Base-by-base conservation (phyloP, 1,140 invertebrate genomes). In the Sycobia sp. region DNA sequence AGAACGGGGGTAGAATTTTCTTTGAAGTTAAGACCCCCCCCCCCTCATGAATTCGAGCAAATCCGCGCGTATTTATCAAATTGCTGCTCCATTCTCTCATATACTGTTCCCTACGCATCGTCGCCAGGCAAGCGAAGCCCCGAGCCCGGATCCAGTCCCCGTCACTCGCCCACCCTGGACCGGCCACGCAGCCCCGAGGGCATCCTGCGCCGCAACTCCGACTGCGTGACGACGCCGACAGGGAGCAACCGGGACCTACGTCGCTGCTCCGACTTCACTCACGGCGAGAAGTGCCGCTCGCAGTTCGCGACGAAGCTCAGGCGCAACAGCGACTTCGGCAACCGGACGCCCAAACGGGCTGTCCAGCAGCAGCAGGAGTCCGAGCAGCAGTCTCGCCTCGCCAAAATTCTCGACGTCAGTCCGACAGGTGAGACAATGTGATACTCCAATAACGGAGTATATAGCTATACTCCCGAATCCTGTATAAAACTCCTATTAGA, bases 261-360 rank as follows among this genome's bases (percentile, higher is more conserved):
- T 29, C 69, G 77, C 41, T 73, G 73, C n/a, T 81, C 78, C 0
- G 79, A 81, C 47, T 78, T 80, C 23, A 71, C 73, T 0, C 77
- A 79, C n/a, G n/a, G n/a, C 29, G 79, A 81, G 22, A 79, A 79
- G 22, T 73, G 72, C 32, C 29, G 51, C 5, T 79, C 79, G n/a
- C 79, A 81, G 10, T 81, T 81, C 8, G 76, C 78, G 8, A 73
- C 66, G 7, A 80, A 77, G 50, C 53, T 81, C 1, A 71, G 78
- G 32, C 71, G 79, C 9, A 80, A 81, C 51, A 80, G 78, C 32
- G 79, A 81, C 59, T 81, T 75, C 38, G 74, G 74, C 1, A 79
- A 79, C 20, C 67, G 77, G 29, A 75, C 73, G 16, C 77, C 76
- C 1, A 76, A 71, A 39, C 66, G 77, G 55, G 70, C 74, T 66